phyloP scores from a whole-genome alignment of 2,888 invertebrate species.

The Incurvaria masculella region DNA sequence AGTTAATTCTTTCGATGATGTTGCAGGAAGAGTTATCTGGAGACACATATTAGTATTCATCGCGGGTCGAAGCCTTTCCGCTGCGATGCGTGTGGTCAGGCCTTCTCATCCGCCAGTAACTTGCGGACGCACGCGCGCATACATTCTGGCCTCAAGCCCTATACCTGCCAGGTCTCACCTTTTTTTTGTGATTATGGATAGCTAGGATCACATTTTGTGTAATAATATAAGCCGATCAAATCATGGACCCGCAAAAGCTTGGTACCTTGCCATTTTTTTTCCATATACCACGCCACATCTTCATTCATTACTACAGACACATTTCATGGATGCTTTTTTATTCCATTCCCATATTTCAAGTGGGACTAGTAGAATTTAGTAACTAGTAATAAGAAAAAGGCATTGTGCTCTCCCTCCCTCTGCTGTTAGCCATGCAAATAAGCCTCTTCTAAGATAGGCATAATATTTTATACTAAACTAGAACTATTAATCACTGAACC shows the following conservation, averaged over 20 bases:
- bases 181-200: neutral
- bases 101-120: conserved; percentile 15
- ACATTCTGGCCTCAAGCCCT: conserved; percentile 15
- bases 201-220: neutral
- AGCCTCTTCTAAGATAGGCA: no score
- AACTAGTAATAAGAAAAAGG: no score
- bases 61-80: conserved; percentile 13
- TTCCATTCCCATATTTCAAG: no score
- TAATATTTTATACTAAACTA: no score
- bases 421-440: no score
- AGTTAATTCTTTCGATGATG: neutral
- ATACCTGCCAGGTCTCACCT: conserved; percentile 13
- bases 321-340: no score
- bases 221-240: neutral
- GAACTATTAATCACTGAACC: no score
- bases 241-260: neutral
- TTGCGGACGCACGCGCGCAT: conserved; percentile 12
- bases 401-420: no score
- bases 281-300: no score
- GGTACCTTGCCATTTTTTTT: no score
- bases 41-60: conserved; percentile 13
- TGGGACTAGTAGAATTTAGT: no score
- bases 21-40: conserved; percentile 13
- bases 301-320: no score
- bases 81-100: conserved; percentile 15